Percentiles rank a stretch among this genome's conserved stretches.
phyloP scores from a whole-genome alignment of 2,888 invertebrate species.

The Conops quadrifasciatus region DNA sequence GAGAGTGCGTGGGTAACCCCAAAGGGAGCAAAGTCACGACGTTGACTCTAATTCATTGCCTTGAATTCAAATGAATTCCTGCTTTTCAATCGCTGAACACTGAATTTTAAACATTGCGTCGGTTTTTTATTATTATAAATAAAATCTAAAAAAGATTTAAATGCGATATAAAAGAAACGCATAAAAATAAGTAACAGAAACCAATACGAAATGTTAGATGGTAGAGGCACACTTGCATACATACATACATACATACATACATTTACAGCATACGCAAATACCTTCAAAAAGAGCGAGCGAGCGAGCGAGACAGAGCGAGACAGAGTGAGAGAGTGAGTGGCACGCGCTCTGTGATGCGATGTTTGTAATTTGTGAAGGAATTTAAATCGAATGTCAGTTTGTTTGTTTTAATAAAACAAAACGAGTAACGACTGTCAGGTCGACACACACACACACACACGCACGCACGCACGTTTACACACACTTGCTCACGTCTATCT shows the following conservation, averaged over 20 bases:
- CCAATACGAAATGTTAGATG: neutral
- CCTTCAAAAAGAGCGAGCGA: constrained; percentile 2
- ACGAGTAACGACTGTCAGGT: constrained; percentile 32
- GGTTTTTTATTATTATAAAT: neutral
- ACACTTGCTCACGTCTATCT: neutral
- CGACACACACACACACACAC: constrained; percentile 25
- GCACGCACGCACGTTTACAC: constrained; percentile 27
- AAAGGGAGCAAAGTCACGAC: neutral
- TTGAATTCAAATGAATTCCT: neutral
- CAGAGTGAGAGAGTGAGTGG: neutral
- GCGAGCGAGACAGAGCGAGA: neutral
- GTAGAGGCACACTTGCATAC: neutral
- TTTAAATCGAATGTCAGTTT: constrained; percentile 64
- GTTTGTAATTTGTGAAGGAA: constrained; percentile 54
- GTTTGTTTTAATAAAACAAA: constrained; percentile 55
- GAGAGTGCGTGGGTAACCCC: neutral
- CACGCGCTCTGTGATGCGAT: constrained; percentile 15
- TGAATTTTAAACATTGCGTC: neutral
- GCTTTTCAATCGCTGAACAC: neutral
- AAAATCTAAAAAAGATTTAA: constrained; percentile 2
- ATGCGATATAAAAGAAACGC: constrained; percentile 1
- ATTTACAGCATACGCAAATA: neutral
- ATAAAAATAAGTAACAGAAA: neutral
- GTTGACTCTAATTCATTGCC: neutral
- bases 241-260: neutral